Evolutionary conservation across 1,140 invertebrate species (phyloP), one percentile per base, ranked within the genome.

Genomic region (Aphidius gifuensis): DNA sequence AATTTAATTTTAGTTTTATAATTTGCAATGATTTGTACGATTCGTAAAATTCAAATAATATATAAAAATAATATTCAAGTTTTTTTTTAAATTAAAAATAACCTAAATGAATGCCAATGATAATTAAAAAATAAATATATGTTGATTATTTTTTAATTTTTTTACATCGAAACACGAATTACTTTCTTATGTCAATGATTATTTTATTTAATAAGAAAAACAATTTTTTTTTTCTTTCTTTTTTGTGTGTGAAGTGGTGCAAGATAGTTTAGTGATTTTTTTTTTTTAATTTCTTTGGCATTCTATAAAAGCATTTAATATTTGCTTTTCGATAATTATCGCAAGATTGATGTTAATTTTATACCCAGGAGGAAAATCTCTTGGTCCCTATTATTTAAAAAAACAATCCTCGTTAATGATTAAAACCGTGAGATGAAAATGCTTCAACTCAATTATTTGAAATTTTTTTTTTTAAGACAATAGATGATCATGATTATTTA

Each of bases 331-430:
- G 21, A 53, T 32, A 32, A 32, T 32, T 32, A 32, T 32, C 0
- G 23, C 32, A 16, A 16, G 16, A 16, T 46, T n/a, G 8, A 32
- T 51, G 47, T 42, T 42, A 58, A 40, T 54, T 53, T 45, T 55
- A 55, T 66, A 59, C 55, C 61, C 63, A 69, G 64, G 66, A 60
- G 69, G 72, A 66, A 61, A 60, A 73, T 71, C 69, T 69, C 69
- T 73, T 73, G 72, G 72, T 73, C 72, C 72, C 72, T 70, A 70
- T 73, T 59, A 64, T 67, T 64, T 64, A 56, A 67, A 64, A 16
- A 63, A 60, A 68, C 68, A 45, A 56, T 46, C 11, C 38, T 51
- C 53, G 38, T 16, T 44, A 32, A 45, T 58, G 54, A 62, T 61
- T 32, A 23, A 32, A 56, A 53, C 8, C 50, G n/a, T 5, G 11